Evolutionary conservation across 1,140 invertebrate genomes (phyloP), one percentile per base, ranked within the genome.

Genomic region (Eubasilissa regina): DNA sequence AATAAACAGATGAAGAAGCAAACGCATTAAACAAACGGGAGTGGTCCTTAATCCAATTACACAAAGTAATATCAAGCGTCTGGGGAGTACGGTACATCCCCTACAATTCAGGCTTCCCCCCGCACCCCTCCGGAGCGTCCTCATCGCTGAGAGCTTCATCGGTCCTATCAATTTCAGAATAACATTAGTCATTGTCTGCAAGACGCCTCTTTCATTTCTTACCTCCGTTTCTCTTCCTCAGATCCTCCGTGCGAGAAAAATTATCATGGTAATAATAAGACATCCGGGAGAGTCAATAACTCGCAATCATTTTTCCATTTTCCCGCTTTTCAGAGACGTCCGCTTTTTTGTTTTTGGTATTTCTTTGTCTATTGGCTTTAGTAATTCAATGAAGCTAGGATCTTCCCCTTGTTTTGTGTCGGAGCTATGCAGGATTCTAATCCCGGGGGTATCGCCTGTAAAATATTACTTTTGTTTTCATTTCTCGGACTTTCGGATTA

Each of bases 141-240:
- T 68, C 64, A 25, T 8, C 77, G 72, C 64, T 8, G 13, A 60
- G 62, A 56, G 55, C 81, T 78, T 78, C 73, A 76, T 78, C 53
- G 80, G 55, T 44, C 58, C 77, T 83, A 83, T 83, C 82, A 83
- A 83, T 83, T 83, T 83, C 82, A 47, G 64, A 77, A 72, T 62
- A 79, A 80, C 82, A 83, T 83, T 83, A 83, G 82, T 83, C 82
- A 83, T 83, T 83, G 82, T 83, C 82, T 81, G 73, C 81, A 62
- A 81, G 60, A 81, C 75, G 80, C 81, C 81, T 76, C 62, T 78
- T 80, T 56, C 68, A 81, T 80, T 81, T 83, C 80, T 83, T 55
- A 79, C 74, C 47, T 64, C 43, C 51, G 48, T 80, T 80, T 60
- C 45, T 78, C 77, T 62, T 74, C 43, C 47, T 15, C 13, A 35